Percentiles rank a stretch among this genome's conserved stretches.
These are phyloP conservation scores for Lophochroa leadbeateri DNA, from an alignment of 2,113 vertebrate species.

Conservation along the genomic window DNA sequence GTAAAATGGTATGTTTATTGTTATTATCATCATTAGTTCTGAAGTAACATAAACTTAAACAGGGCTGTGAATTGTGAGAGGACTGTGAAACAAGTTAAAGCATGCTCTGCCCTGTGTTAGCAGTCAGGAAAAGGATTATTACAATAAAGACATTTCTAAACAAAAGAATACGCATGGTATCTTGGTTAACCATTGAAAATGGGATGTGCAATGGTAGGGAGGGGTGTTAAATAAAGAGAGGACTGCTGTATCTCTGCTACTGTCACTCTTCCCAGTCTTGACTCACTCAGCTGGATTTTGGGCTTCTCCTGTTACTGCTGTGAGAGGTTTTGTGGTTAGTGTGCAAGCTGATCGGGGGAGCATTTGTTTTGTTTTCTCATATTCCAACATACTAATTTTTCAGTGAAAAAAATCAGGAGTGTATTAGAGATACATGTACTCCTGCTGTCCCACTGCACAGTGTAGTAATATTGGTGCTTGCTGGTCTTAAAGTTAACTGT, in stretches of 20 bases:
- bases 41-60: slow-evolving; percentile 34
- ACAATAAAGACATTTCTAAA: not conserved
- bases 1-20: slow-evolving; percentile 52
- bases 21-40: slow-evolving; percentile 50
- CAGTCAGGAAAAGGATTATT: not conserved
- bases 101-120: not conserved
- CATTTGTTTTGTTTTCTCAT: not conserved
- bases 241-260: not conserved
- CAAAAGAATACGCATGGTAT: not conserved
- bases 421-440: not conserved
- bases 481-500: not conserved
- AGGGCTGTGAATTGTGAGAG: not conserved
- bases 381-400: not conserved
- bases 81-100: not conserved
- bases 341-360: not conserved
- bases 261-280: not conserved
- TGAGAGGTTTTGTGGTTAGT: not conserved
- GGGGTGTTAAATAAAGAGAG: not conserved
- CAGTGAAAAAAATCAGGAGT: not conserved
- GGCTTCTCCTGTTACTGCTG: not conserved
- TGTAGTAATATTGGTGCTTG: not conserved
- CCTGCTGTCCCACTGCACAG: not conserved
- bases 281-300: not conserved
- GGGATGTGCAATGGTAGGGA: not conserved
- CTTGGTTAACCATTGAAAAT: not conserved